phyloP scores from a whole-genome alignment of 2,888 invertebrate genomes.

The Pilophorus perplexus region DNA sequence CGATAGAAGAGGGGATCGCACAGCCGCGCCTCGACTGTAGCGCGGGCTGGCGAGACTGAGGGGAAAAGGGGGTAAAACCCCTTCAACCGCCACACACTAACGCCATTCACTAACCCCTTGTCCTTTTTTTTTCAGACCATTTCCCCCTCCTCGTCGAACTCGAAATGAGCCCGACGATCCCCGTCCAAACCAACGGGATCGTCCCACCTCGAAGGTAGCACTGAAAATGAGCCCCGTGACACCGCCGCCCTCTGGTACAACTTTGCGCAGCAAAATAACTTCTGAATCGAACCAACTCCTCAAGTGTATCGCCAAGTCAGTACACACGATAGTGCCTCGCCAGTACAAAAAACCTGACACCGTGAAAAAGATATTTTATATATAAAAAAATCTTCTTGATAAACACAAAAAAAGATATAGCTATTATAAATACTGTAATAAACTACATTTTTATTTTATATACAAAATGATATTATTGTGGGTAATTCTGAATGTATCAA shows the following conservation, averaged over 20 bases:
- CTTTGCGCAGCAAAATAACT: no score
- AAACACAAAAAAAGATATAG: slow-evolving; percentile 23
- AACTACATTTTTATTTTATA: slow-evolving; percentile 37
- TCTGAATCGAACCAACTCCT: slow-evolving; percentile 14
- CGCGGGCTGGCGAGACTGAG: no score
- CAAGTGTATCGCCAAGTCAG: slow-evolving; percentile 32
- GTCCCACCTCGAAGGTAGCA: slow-evolving; percentile 45
- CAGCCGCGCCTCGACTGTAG: no score
- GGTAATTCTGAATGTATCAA: slow-evolving; percentile 11
- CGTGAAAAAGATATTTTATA: slow-evolving; percentile 30
- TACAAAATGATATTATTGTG: slow-evolving; percentile 36
- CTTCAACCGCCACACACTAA: no score
- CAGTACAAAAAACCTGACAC: slow-evolving; percentile 45
- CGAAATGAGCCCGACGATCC: slow-evolving; percentile 78
- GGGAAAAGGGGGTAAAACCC: no score
- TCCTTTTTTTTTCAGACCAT: slow-evolving; percentile 68
- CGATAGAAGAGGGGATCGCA: no score
- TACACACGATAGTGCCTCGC: slow-evolving; percentile 47
- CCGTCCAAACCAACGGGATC: slow-evolving; percentile 45
- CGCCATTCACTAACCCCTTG: no score
- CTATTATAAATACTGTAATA: slow-evolving; percentile 17
- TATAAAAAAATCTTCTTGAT: slow-evolving; percentile 16
- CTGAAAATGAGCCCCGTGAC: slow-evolving; percentile 12
- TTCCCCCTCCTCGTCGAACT: slow-evolving; percentile 87
- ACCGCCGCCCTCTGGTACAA: not conserved